These are phyloP conservation scores for Drosophila falleni DNA, from an alignment of 2,888 invertebrate genomes.

Conservation along the genomic window DNA sequence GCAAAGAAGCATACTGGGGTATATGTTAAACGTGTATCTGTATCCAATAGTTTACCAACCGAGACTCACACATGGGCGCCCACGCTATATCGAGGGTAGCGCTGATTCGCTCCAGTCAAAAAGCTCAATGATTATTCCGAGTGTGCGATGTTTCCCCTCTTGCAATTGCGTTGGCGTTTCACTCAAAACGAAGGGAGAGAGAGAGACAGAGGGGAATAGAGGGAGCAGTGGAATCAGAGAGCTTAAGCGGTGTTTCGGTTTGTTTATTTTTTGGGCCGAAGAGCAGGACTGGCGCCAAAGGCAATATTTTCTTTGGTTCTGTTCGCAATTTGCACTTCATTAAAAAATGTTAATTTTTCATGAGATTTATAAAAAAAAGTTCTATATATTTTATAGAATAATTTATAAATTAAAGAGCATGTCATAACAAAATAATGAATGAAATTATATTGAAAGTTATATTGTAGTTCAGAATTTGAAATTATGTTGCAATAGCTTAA, in stretches of 20 bases:
- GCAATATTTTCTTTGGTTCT: slow-evolving; percentile 17
- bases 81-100: slow-evolving; percentile 56
- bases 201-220: neutral
- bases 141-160: slow-evolving; percentile 24
- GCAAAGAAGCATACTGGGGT: slow-evolving; percentile 9
- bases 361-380: neutral
- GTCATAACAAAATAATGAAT: neutral
- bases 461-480: no score
- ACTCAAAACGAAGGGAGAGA: slow-evolving; percentile 29
- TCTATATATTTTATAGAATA: neutral
- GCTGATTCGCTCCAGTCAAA: slow-evolving; percentile 69
- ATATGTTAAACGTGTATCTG: slow-evolving; percentile 9
- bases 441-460: neutral
- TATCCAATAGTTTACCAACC: slow-evolving; percentile 68
- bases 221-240: neutral
- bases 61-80: slow-evolving; percentile 56
- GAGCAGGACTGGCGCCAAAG: slow-evolving; percentile 8
- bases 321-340: neutral
- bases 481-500: no score
- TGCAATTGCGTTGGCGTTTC: slow-evolving; percentile 41
- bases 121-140: slow-evolving; percentile 26
- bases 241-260: slow-evolving; percentile 5
- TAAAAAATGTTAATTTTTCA: slow-evolving; percentile 1
- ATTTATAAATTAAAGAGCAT: neutral
- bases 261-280: slow-evolving; percentile 18